phyloP scores from a whole-genome alignment of 2,113 vertebrate genomes.

The Egretta garzetta region DNA sequence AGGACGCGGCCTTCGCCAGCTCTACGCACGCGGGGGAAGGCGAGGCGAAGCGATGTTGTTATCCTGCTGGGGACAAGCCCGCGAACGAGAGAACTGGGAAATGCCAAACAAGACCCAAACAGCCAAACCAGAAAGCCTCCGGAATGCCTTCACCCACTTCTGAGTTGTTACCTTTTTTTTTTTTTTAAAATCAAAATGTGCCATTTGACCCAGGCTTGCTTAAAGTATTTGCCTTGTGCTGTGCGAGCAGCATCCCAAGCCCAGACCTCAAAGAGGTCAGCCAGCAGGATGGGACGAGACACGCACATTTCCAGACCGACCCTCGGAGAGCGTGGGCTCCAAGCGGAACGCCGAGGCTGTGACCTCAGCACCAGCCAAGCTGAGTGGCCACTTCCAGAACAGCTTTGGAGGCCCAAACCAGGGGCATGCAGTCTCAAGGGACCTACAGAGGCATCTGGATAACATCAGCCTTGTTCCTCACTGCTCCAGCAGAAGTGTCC shows the following conservation, averaged over 20 bases:
- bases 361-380: neutral
- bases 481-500: neutral
- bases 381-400: fast-evolving
- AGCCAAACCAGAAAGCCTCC: neutral
- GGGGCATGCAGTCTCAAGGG: neutral
- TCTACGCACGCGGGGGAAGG: fast-evolving
- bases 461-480: neutral
- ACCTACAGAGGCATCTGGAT: neutral
- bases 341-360: fast-evolving
- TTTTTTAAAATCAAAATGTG: neutral
- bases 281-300: fast-evolving
- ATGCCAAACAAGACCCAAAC: neutral
- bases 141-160: neutral
- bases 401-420: neutral
- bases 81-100: neutral
- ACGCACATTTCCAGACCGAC: fast-evolving
- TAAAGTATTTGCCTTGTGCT: neutral
- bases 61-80: neutral
- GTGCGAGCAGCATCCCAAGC: neutral
- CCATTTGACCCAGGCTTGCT: neutral
- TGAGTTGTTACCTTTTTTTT: neutral
- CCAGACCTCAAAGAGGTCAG: neutral
- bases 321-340: neutral
- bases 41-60: neutral
- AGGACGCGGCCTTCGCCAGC: fast-evolving